Percentiles rank a stretch among this genome's conserved stretches.
Evolutionary conservation across 2,888 invertebrate genomes (phyloP).

Genomic region (Arge pagana): DNA sequence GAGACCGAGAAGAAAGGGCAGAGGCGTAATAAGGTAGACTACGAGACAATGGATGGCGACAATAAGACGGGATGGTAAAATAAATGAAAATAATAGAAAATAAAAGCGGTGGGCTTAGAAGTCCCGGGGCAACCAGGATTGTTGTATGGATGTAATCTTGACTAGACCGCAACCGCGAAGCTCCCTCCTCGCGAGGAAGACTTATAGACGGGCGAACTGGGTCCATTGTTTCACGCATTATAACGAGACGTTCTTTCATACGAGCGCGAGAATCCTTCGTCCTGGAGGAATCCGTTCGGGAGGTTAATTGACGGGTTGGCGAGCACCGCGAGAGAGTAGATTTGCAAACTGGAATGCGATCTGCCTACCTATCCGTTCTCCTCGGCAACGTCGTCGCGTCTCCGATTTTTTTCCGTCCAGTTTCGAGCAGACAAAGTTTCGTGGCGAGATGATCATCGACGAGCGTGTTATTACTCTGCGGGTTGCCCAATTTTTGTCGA

Average conservation of each 20-base stretch:
- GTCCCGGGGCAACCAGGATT: not conserved
- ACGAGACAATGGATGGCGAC: constrained; percentile 52
- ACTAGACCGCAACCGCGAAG: not conserved
- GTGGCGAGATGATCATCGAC: no score
- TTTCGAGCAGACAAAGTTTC: no score
- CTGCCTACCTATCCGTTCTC: no score
- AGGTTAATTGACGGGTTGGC: constrained; percentile 13
- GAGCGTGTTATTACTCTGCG: no score
- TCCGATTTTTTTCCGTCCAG: no score
- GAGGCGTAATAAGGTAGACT: constrained; percentile 30
- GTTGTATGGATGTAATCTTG: constrained; percentile 15
- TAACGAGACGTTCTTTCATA: constrained; percentile 19
- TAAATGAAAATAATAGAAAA: constrained; percentile 44
- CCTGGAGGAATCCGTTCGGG: not conserved
- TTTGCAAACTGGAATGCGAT: no score
- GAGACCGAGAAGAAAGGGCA: not conserved
- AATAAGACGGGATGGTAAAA: constrained; percentile 43
- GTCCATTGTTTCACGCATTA: constrained; percentile 12
- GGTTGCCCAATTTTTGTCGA: no score
- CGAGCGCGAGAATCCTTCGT: constrained; percentile 11
- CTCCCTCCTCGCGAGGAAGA: not conserved
- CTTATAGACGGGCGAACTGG: constrained; percentile 6
- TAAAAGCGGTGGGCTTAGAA: constrained; percentile 26
- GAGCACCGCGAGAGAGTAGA: no score
- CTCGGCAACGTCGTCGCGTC: no score